These are phyloP conservation scores for Crossocerus cetratus DNA, from an alignment of 2,888 invertebrate genomes.

Conservation along the genomic window DNA sequence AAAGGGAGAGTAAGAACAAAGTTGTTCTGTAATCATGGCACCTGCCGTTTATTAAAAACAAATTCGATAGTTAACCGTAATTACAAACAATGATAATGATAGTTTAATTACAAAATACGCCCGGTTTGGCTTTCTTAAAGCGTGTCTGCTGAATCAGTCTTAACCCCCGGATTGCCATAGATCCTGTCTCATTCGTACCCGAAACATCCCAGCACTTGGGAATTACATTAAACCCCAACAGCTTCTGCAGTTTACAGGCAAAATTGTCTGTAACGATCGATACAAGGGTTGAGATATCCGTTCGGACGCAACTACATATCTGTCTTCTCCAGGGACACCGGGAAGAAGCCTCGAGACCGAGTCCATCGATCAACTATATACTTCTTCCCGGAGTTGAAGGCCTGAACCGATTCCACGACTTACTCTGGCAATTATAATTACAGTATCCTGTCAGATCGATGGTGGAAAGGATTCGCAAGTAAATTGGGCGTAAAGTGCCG, in stretches of 20 bases:
- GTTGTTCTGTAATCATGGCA: constrained; percentile 68
- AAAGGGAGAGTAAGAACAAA: background rate
- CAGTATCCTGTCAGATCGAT: no score
- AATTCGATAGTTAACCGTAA: constrained; percentile 68
- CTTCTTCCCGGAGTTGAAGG: no score
- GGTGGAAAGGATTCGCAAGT: no score
- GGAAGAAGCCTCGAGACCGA: no score
- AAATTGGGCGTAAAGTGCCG: no score
- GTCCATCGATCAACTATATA: no score
- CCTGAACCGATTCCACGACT: no score
- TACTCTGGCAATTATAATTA: no score
- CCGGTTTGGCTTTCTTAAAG: constrained; percentile 65
- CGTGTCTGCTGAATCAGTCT: constrained; percentile 67
- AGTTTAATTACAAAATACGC: constrained; percentile 70
- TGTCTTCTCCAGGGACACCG: no score
- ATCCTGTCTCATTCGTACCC: constrained; percentile 11
- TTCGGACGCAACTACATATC: no score
- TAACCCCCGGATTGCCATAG: constrained; percentile 68
- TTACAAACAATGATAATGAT: constrained; percentile 70
- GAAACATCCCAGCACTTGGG: background rate
- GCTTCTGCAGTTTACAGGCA: background rate
- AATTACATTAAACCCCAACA: background rate
- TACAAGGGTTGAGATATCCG: no score
- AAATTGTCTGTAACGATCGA: background rate
- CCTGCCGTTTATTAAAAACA: constrained; percentile 74